Base-by-base conservation (phyloP, 1,140 invertebrate species). In the Drosophila pseudoananassae region DNA sequence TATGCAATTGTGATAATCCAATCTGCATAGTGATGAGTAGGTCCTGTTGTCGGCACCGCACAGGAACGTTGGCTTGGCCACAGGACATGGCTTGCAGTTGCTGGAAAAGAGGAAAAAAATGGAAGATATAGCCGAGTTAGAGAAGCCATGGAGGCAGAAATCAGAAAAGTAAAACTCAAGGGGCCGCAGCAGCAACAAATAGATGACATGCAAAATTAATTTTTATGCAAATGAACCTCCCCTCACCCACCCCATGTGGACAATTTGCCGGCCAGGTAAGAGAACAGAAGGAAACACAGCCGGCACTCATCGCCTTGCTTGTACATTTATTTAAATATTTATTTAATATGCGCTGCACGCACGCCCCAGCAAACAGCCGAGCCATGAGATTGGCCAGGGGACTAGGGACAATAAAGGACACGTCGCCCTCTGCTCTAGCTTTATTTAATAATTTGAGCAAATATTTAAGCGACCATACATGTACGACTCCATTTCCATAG, bases 1-100 rank as follows among this genome's bases (percentile, higher is more conserved):
- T 92, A 98, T 96, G 92, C 97, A 98, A 93, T 98, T 98, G 93
- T 97, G 96, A 92, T 97, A 97, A 92, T 97, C 96, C 76, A 98
- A 93, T 72, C 97, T 94, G 92, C 97, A 98, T 53, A 96, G 93
- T 54, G 97, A 98, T 90, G 96, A 97, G 93, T 98, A 98, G n/a
- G 97, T 98, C 78, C 95, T 94, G 93, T 98, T 98, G 93, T 98
- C 97, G 31, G 95, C 95, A 65, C 97, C 97, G 92, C 97, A 98
- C 52, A 98, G 93, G 94, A 98, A 97, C 72, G 94, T 94, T 29
- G 96, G 96, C 76, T 91, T 96, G 94, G 78, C 95, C 76, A 97
- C 95, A 46, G 96, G 95, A 93, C 97, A 96, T 63, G 95, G 94
- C 78, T 95, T 95, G 92, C 97, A 98, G 68, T 96, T 96, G 92